Evolutionary conservation across 2,113 vertebrate genomes (phyloP).

Genomic region (Lipophrys pholis): DNA sequence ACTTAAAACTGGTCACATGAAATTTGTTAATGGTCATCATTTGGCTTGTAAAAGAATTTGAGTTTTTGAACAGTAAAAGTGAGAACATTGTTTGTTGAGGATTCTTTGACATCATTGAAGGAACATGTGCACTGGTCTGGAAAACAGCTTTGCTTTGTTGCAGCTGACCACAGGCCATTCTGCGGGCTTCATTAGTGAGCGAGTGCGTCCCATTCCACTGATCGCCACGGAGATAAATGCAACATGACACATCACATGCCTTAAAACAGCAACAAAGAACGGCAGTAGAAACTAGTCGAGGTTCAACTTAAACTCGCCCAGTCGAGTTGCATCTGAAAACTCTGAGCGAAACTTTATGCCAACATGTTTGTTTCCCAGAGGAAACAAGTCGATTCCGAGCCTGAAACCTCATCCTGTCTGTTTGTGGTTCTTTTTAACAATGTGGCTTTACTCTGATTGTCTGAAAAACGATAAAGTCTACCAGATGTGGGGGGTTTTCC

Average conservation of each 20-base stretch:
- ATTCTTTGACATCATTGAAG: conserved; percentile 34
- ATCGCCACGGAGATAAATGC: conserved; percentile 20
- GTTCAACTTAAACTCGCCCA: conserved; percentile 6
- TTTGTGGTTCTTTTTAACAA: neutral
- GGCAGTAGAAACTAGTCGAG: conserved; percentile 6
- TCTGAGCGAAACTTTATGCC: conserved; percentile 24
- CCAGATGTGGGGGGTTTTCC: neutral
- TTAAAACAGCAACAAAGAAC: neutral
- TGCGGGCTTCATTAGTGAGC: conserved; percentile 26
- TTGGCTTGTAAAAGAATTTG: too few species aligned
- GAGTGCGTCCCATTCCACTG: conserved; percentile 6
- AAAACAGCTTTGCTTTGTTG: neutral
- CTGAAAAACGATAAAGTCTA: neutral
- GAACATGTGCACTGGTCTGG: neutral
- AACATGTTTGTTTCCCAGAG: neutral
- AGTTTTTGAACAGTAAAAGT: neutral
- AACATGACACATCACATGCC: conserved; percentile 2
- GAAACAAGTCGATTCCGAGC: conserved; percentile 25
- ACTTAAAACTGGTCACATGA: conserved; percentile 3
- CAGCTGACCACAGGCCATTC: conserved; percentile 6
- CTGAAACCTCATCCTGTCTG: conserved; percentile 12
- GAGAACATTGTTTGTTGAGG: neutral
- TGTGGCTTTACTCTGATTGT: conserved; percentile 9
- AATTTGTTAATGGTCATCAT: conserved; percentile 6
- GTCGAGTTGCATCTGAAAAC: neutral